Base-by-base conservation (phyloP, 2,888 invertebrate species). In the Agrotis puta region DNA sequence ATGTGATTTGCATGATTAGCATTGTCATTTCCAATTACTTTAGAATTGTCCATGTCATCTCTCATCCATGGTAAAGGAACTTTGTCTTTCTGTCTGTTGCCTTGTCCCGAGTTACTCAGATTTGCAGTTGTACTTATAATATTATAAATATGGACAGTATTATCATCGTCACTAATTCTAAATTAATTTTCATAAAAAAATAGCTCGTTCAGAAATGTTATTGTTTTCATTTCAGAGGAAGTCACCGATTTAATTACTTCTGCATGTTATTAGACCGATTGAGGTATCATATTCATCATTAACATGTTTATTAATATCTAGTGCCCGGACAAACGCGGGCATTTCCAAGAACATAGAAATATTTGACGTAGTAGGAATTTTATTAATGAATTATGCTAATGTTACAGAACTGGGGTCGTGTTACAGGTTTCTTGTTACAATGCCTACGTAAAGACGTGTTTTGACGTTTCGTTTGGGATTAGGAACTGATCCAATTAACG, bases 281-380 rank as follows among this genome's bases (percentile, higher is more conserved):
- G n/a, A 70, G 45, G 83, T 84, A 69, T 83, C 84, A 74, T 66
- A 70, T 84, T 82, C 73, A 62, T 81, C 51, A 72, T 65, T 65
- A 58, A 64, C 62, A 45, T 73, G 69, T 77, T 69, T 67, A 74
- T 80, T 62, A 57, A 77, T 70, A 74, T 80, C 58, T 78, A 80
- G 69, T 69, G 57, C 73, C 74, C 39, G 9, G 70, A 48, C 81
- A 43, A 72, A 69, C 65, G 56, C 70, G 53, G 74, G 57, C 72
- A 53, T 69, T 82, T 84, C 74, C 81, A 73, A 73, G 85, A 77
- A 84, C 73, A 72, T 83, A 71, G 79, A 72, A 69, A 75, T 82
- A 74, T 82, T 84, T 56, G 71, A 45, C 74, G 62, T 58, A 66
- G 45, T 61, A 45, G 62, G 62, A 68, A 76, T 74, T 85, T 70